A percentile compares a stretch with the other conserved stretches of the same genome.
Evolutionary conservation across 2,113 vertebrate species (phyloP).

Genomic region (Carassius gibelio): DNA sequence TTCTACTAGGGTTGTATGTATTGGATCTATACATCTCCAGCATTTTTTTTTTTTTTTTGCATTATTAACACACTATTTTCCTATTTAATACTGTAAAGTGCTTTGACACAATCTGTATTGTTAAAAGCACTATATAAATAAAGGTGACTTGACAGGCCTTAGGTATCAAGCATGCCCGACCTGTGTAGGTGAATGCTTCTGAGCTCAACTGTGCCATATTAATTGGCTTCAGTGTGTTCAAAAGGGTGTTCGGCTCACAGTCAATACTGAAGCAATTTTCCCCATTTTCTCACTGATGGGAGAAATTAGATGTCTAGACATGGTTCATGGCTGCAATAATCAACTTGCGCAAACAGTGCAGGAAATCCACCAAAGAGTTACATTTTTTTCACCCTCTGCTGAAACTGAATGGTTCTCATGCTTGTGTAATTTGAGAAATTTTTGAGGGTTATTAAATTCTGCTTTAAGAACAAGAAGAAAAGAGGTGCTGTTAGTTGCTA

Average conservation of each 20-base stretch:
- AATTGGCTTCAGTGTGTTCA: not conserved
- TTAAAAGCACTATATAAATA: no score
- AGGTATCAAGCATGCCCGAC: not conserved
- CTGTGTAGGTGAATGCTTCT: not conserved
- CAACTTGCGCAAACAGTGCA: conserved; percentile 36
- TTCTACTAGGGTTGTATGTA: not conserved
- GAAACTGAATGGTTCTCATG: conserved; percentile 31
- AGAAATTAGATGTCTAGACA: conserved; percentile 52
- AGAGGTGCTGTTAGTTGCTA: conserved; percentile 39
- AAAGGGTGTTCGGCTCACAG: not conserved
- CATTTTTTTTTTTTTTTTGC: no score
- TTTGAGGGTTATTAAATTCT: conserved; percentile 27
- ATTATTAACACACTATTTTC: no score
- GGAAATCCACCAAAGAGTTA: not conserved
- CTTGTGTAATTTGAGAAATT: conserved; percentile 37
- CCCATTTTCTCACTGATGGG: conserved; percentile 20
- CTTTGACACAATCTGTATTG: no score
- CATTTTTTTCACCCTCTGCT: not conserved
- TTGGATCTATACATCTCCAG: not conserved
- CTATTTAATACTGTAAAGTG: no score
- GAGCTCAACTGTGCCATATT: not conserved
- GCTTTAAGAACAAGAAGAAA: conserved; percentile 5
- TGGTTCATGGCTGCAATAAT: conserved; percentile 49
- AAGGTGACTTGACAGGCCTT: not conserved
- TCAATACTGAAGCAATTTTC: conserved; percentile 24